Evolutionary conservation across 2,888 invertebrate genomes (phyloP).

Genomic region (Lepidonotus clava): DNA sequence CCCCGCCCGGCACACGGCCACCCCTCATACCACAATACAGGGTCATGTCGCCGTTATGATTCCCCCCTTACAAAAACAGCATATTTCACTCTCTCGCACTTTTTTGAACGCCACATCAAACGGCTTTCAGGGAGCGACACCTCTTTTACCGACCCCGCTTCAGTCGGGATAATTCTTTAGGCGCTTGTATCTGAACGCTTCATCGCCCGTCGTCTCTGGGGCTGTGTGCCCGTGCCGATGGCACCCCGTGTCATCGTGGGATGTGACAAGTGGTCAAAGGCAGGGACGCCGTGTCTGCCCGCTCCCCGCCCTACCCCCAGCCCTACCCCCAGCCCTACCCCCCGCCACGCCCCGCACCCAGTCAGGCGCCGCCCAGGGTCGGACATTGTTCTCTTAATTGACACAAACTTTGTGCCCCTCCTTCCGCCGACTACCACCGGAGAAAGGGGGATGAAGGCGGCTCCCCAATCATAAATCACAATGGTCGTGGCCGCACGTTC

Average conservation of each 20-base stretch:
- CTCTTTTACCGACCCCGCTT: not conserved
- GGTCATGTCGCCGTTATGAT: not conserved
- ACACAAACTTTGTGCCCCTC: slow-evolving; percentile 20
- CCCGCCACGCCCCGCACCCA: slow-evolving; percentile 9
- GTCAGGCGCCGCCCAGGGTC: not conserved
- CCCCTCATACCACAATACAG: not conserved
- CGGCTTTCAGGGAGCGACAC: not conserved
- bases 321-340: not conserved
- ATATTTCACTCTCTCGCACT: slow-evolving; percentile 29
- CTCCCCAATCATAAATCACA: slow-evolving; percentile 26
- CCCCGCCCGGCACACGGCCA: slow-evolving; percentile 6
- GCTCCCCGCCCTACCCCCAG: not conserved
- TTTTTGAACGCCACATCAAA: slow-evolving; percentile 41
- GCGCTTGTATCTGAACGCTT: slow-evolving; percentile 11
- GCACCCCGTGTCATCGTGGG: slow-evolving; percentile 25
- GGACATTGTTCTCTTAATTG: slow-evolving; percentile 45
- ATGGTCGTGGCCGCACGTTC: not conserved
- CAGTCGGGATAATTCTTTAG: not conserved
- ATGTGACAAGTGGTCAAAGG: slow-evolving; percentile 51
- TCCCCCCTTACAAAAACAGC: too few relatives aligned
- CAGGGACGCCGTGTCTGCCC: not conserved
- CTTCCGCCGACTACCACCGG: slow-evolving; percentile 1
- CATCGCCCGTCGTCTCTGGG: not conserved
- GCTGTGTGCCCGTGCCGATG: too few relatives aligned
- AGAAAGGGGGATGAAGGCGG: not conserved